These are phyloP conservation scores for Dichetophora obliterata DNA, from an alignment of 2,888 invertebrate species.

Conservation along the genomic window DNA sequence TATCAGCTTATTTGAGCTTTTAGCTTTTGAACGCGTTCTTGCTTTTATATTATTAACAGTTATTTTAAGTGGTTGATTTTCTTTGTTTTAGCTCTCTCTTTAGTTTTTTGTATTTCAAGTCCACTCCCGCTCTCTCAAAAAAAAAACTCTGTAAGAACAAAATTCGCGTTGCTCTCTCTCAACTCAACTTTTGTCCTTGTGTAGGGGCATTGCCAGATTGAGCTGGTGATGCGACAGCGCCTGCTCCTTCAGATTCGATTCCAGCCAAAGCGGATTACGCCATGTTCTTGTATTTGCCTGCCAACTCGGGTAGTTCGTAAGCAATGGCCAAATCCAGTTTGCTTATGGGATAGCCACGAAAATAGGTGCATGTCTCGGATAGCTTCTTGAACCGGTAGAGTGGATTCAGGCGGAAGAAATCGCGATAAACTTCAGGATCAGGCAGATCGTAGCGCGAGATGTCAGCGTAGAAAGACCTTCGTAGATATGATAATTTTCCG, in stretches of 20 bases:
- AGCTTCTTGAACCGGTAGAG: slow-evolving; percentile 91
- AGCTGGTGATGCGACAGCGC: slow-evolving; percentile 12
- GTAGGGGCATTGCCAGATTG: not conserved
- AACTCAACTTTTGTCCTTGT: slow-evolving; percentile 61
- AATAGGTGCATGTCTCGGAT: slow-evolving; percentile 91
- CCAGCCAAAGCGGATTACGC: slow-evolving; percentile 63
- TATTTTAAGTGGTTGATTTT: no score
- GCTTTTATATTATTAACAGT: no score
- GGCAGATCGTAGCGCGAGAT: slow-evolving; percentile 95
- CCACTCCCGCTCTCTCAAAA: slow-evolving; percentile 8
- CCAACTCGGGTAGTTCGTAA: slow-evolving; percentile 91
- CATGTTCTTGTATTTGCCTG: slow-evolving; percentile 90
- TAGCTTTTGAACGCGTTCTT: no score
- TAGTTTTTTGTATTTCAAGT: not conserved
- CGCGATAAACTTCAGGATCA: slow-evolving; percentile 94
- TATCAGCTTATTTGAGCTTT: no score
- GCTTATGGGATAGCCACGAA: slow-evolving; percentile 93
- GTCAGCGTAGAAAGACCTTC: slow-evolving; percentile 91
- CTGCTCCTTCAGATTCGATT: slow-evolving; percentile 55
- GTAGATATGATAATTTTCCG: slow-evolving; percentile 93
- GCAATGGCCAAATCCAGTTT: slow-evolving; percentile 92
- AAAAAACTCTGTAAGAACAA: slow-evolving; percentile 21
- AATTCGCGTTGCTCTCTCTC: slow-evolving; percentile 57
- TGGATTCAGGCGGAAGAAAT: slow-evolving; percentile 92
- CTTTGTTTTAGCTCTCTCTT: no score